Evolutionary conservation across 2,113 vertebrate genomes (phyloP).

Genomic region (Ptychochromis oligacanthus): DNA sequence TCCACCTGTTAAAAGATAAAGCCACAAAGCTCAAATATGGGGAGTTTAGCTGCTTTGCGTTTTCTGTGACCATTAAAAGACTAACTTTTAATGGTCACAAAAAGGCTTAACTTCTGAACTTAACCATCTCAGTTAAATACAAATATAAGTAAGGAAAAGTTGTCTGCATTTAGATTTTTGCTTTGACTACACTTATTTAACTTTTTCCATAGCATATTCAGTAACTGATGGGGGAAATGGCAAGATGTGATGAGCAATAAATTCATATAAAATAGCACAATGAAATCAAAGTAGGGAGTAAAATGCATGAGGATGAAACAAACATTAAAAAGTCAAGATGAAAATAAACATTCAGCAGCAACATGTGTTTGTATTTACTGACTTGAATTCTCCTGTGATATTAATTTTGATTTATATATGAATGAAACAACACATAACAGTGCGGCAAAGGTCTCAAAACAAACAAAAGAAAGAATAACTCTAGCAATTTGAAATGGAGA

Average conservation of each 20-base stretch:
- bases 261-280: neutral
- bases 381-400: neutral
- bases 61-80: neutral
- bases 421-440: neutral
- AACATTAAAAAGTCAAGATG: neutral
- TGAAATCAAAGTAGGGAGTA: neutral
- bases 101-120: neutral
- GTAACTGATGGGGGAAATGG: neutral
- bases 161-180: neutral
- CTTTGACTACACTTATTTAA: neutral
- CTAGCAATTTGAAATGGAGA: neutral
- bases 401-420: neutral
- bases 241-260: neutral
- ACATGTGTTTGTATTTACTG: neutral
- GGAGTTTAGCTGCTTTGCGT: neutral
- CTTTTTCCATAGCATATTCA: neutral
- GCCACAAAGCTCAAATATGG: neutral
- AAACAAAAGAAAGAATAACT: neutral
- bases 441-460: neutral
- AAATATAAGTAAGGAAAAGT: neutral
- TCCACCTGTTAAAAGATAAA: conserved; percentile 83
- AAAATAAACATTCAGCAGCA: neutral
- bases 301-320: neutral
- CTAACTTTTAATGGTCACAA: neutral
- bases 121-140: neutral